These are phyloP conservation scores for Drosophila miranda DNA, from an alignment of 1,140 invertebrate species.

Conservation along the genomic window DNA sequence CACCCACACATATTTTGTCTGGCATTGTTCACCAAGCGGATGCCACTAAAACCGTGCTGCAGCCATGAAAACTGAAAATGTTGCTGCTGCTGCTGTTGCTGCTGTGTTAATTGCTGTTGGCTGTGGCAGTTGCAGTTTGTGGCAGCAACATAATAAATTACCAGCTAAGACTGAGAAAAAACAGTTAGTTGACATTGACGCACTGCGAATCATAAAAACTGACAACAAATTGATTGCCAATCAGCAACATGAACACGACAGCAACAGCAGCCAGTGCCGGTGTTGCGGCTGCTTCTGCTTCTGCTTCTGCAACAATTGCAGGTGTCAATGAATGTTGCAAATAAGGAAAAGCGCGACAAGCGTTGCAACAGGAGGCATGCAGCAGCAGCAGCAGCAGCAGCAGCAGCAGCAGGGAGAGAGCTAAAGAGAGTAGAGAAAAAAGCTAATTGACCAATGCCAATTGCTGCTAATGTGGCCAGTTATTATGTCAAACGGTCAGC, in stretches of 20 bases:
- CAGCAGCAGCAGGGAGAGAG: constrained; percentile 2
- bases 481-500: constrained; percentile 77
- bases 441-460: constrained; percentile 78
- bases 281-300: background rate
- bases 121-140: constrained; percentile 41
- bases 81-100: constrained; percentile 23
- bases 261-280: constrained; percentile 29
- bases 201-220: constrained; percentile 80
- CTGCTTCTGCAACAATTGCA: constrained; percentile 60
- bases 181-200: constrained; percentile 75
- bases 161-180: constrained; percentile 46
- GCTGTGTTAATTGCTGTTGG: constrained; percentile 42
- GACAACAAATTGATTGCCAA: constrained; percentile 80
- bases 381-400: constrained; percentile 5
- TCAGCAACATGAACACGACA: constrained; percentile 78
- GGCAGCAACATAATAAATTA: constrained; percentile 62
- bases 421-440: constrained; percentile 41
- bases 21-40: constrained; percentile 24
- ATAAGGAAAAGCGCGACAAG: constrained; percentile 75
- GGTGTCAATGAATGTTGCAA: constrained; percentile 78
- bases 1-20: constrained; percentile 57
- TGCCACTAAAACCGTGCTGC: constrained; percentile 16
- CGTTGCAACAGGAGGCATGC: constrained; percentile 41
- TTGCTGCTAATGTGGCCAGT: constrained; percentile 80
- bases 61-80: constrained; percentile 10